A percentile compares a stretch with the other conserved stretches of the same genome.
phyloP scores from a whole-genome alignment of 2,888 invertebrate species.

The Chymomyza amoena region DNA sequence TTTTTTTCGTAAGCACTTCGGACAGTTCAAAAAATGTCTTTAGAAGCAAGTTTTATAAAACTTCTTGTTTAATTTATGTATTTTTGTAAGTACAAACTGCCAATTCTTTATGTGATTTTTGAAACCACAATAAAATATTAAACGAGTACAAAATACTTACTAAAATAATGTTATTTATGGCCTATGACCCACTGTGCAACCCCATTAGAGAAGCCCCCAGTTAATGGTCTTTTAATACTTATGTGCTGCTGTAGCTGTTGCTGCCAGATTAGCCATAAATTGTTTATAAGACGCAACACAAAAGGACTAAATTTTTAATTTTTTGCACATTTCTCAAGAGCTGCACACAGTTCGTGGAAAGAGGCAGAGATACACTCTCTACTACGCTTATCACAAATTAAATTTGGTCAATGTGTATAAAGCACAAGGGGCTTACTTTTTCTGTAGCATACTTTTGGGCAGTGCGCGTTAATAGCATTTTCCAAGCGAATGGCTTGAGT shows the following conservation, averaged over 20 bases:
- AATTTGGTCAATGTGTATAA: constrained; percentile 1
- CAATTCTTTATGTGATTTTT: too few species aligned
- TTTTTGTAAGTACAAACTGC: too few species aligned
- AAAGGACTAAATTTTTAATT: constrained; percentile 20
- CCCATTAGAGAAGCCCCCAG: not conserved
- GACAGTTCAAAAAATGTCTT: too few species aligned
- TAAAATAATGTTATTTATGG: too few species aligned
- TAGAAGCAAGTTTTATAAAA: too few species aligned
- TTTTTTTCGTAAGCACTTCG: too few species aligned
- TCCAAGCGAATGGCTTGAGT: constrained; percentile 33
- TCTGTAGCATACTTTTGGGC: constrained; percentile 13
- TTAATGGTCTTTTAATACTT: constrained; percentile 19
- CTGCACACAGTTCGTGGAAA: not conserved
- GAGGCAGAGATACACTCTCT: not conserved
- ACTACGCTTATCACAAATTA: constrained; percentile 9
- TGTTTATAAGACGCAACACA: constrained; percentile 26
- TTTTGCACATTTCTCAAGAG: constrained; percentile 5
- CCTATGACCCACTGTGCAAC: not conserved
- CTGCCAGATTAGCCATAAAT: constrained; percentile 47
- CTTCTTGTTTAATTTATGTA: too few species aligned
- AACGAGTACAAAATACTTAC: too few species aligned
- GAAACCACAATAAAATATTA: too few species aligned
- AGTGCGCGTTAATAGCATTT: constrained; percentile 40
- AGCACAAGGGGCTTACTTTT: constrained; percentile 3
- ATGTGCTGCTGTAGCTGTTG: constrained; percentile 9